Evolutionary conservation across 1,140 invertebrate genomes (phyloP), one percentile per base, ranked within the genome.

Genomic region (Bombus turneri): DNA sequence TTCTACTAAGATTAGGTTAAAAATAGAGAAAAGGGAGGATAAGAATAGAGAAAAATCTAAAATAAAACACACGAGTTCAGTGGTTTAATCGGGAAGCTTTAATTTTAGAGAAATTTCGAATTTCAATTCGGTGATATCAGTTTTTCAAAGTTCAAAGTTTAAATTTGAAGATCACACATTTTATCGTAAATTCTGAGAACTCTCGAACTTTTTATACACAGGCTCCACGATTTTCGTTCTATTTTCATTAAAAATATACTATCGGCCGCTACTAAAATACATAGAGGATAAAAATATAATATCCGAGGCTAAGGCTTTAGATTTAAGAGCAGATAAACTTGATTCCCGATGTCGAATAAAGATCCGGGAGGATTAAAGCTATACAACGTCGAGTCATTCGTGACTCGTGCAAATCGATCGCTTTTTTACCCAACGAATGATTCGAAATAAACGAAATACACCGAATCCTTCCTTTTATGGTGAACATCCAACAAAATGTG

Each of bases 401-500:
- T 66, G 43, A 69, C 43, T 69, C 31, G 62, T 34, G 39, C 13
- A n/a, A 59, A 69, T 83, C 64, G 73, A 77, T 77, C 53, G 9
- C n/a, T 31, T 31, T 15, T 69, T 9, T 1, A 39, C 3, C 10
- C 9, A 82, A 15, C 9, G 34, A 41, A 43, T 4, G 22, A 68
- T 2, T 6, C 9, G n/a, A 57, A 69, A 57, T 69, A n/a, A 68
- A 77, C 28, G 62, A 41, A 57, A 76, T 43, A 76, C 68, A 64
- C 15, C 13, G 34, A 31, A 2, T 5, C 25, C 41, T 76, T 43
- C 34, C 62, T 37, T 71, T 28, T 12, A 15, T 18, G 13, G 28
- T 13, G n/a, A 28, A 31, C 64, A 3, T 22, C 18, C 39, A 77
- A 87, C 72, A 62, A 66, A 87, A 76, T 69, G 31, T 13, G 53